Base-by-base conservation (phyloP, 2,113 vertebrate genomes). In the Tragelaphus imberbis region DNA sequence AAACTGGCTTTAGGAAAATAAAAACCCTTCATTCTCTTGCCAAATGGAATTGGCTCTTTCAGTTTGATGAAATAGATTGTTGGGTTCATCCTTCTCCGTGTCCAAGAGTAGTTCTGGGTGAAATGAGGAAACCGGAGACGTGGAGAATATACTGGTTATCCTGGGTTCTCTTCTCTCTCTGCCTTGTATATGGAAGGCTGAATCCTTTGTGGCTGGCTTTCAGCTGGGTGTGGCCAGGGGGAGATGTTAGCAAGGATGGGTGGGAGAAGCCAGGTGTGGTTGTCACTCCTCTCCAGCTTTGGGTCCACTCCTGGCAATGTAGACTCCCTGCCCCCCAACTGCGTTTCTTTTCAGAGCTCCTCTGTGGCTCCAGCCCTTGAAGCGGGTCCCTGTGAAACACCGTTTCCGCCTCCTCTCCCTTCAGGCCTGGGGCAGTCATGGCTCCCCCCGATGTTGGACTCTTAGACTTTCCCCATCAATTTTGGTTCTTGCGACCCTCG, bases 321-420 rank as follows among this genome's bases (percentile, higher is more conserved):
- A 40, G 36, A 13, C n/a, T 36, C 68, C 68, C 68, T 0, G 5
- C n/a, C 36, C 68, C 68, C 5, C 13, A n/a, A 21, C 25, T 6
- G 44, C 0, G 14, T 16, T 17, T 61, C 15, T 21, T 23, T 14
- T 47, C 49, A 14, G 2, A 56, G 53, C 61, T 2, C 36, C 9
- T 79, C 47, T 30, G 30, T 0, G 10, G 47, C 12, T 86, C 33
- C 13, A 28, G 68, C 53, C 58, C 25, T 3, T 0, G 44, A 55
- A 9, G 9, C 0, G 13, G n/a, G 27, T 47, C 16, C 44, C 68
- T 17, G 21, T 2, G 3, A 21, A 15, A 55, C 1, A 3, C 11
- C 56, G 1, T 55, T 47, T 65, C 58, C 23, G 47, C 33, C 30
- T 27, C 68, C 56, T 49, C 44, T 27, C 63, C 30, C 17, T 53